A percentile compares a stretch with the other conserved stretches of the same genome.
phyloP scores from a whole-genome alignment of 2,797 vertebrate species.

The Anguilla anguilla region DNA sequence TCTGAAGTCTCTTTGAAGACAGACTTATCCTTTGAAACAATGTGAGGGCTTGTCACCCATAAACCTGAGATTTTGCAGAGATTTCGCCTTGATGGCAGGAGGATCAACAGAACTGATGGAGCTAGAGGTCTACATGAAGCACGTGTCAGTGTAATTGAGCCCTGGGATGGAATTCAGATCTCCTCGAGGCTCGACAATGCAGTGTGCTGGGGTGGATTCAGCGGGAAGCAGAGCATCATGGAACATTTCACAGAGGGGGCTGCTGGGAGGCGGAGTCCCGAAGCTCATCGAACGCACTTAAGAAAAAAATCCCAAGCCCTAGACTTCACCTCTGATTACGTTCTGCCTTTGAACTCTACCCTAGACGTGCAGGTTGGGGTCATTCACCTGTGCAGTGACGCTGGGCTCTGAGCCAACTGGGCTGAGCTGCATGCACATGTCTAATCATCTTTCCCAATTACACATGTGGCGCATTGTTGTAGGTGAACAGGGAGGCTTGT shows the following conservation, averaged over 20 bases:
- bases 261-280: background rate
- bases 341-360: too few relatives aligned
- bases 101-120: background rate
- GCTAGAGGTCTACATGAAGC: background rate
- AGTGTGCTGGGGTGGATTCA: background rate
- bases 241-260: background rate
- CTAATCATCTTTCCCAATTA: too few relatives aligned
- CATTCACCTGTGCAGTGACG: background rate
- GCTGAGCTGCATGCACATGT: too few relatives aligned
- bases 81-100: background rate
- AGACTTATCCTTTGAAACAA: background rate
- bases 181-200: background rate
- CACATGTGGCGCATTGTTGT: too few relatives aligned
- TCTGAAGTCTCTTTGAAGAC: background rate
- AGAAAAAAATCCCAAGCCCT: background rate
- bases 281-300: background rate
- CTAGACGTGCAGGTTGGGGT: too few relatives aligned
- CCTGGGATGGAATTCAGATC: background rate
- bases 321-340: background rate
- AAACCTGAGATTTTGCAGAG: background rate
- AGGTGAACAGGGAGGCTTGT: background rate
- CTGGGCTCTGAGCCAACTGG: too few relatives aligned
- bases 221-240: background rate
- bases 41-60: background rate
- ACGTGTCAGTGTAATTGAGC: background rate